Conservation (phyloP, 2,888 invertebrate genomes). For the Elysia crispata region DNA sequence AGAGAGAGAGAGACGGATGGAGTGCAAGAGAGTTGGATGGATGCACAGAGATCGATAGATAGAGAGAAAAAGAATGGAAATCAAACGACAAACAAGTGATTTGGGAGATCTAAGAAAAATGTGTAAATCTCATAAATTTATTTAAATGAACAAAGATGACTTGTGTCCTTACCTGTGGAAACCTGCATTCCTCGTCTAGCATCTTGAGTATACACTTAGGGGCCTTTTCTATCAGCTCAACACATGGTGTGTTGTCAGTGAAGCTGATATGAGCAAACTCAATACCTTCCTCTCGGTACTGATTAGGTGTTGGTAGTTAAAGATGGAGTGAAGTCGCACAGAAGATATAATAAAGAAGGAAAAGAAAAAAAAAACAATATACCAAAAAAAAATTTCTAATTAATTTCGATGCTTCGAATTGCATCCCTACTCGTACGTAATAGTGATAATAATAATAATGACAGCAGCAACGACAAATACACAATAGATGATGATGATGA, state of each 20-base stretch:
- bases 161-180: constrained; percentile 65
- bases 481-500: constrained; percentile 18
- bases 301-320: constrained; percentile 53
- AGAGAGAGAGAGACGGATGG: too few species aligned
- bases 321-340: not conserved
- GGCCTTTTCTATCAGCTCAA: constrained; percentile 72
- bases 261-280: constrained; percentile 70
- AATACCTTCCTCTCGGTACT: constrained; percentile 71
- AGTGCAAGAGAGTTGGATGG: too few species aligned
- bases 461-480: not conserved
- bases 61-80: too few species aligned
- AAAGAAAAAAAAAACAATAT: not conserved
- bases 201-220: constrained; percentile 71
- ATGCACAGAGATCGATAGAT: too few species aligned
- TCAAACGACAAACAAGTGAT: too few species aligned
- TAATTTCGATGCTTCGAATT: too few species aligned
- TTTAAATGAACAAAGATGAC: too few species aligned
- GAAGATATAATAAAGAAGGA: too few species aligned
- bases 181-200: constrained; percentile 73
- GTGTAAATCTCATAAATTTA: too few species aligned
- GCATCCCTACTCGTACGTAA: not conserved
- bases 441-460: not conserved
- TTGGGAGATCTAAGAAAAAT: too few species aligned
- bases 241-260: constrained; percentile 70
- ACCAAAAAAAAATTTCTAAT: not conserved